These are phyloP conservation scores for Epinephelus coioides DNA, from an alignment of 2,797 vertebrate genomes.

Conservation along the genomic window DNA sequence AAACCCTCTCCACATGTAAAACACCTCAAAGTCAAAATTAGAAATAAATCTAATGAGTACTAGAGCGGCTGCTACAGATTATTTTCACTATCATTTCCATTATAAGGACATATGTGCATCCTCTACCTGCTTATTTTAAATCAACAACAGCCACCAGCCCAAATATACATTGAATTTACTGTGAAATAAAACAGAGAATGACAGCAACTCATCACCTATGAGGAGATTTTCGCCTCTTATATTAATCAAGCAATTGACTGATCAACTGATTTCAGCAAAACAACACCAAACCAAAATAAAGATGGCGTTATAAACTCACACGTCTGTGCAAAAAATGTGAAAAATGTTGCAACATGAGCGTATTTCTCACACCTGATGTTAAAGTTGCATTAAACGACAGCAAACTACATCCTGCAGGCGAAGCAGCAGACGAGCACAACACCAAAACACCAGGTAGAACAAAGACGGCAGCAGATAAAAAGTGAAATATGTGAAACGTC, in stretches of 20 bases:
- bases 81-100: background rate
- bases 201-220: background rate
- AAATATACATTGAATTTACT: background rate
- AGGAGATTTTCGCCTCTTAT: background rate
- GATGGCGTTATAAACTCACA: too few species aligned
- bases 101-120: background rate
- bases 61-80: background rate
- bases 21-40: conserved; percentile 24
- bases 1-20: conserved; percentile 10
- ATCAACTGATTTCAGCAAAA: background rate
- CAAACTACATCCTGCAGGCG: background rate
- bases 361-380: too few species aligned
- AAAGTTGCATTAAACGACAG: background rate
- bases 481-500: background rate
- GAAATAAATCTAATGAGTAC: conserved; percentile 48
- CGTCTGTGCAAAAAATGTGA: too few species aligned
- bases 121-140: background rate
- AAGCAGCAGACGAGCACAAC: background rate
- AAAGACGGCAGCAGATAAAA: background rate
- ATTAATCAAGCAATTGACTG: background rate
- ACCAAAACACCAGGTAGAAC: background rate
- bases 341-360: background rate
- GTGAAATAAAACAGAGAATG: background rate
- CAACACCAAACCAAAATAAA: background rate
- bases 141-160: background rate